Percentiles rank a stretch among this genome's conserved stretches.
Evolutionary conservation across 1,140 invertebrate species (phyloP).

Genomic region (Heliothis subflexa): DNA sequence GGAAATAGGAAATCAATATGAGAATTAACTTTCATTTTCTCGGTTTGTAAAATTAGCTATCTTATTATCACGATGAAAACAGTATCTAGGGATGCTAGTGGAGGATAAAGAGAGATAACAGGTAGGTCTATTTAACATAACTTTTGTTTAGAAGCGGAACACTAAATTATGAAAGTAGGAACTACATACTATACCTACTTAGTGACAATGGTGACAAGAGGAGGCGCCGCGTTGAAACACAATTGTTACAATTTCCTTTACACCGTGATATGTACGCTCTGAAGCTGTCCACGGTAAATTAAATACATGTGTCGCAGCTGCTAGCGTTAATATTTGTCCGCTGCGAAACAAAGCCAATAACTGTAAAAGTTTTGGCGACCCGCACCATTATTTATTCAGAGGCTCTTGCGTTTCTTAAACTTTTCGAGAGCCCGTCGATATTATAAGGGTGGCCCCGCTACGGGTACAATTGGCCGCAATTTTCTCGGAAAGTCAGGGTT

Average conservation of each 20-base stretch:
- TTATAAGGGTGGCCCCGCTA: constrained; percentile 55
- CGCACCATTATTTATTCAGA: constrained; percentile 71
- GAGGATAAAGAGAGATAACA: not conserved
- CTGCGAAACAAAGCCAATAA: constrained; percentile 69
- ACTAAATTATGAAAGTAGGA: not conserved
- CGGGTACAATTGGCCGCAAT: constrained; percentile 56
- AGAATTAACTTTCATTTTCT: constrained; percentile 26
- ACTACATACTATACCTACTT: not conserved
- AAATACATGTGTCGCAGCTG: constrained; percentile 59
- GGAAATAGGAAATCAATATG: constrained; percentile 34
- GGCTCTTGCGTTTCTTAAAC: constrained; percentile 65
- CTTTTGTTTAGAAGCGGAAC: not conserved
- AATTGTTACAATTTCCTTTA: constrained; percentile 21
- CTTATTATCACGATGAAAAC: constrained; percentile 1
- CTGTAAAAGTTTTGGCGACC: constrained; percentile 65
- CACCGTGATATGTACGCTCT: constrained; percentile 13
- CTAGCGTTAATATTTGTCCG: constrained; percentile 61
- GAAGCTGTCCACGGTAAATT: constrained; percentile 31
- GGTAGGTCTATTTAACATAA: constrained; percentile 3
- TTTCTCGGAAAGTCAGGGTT: constrained; percentile 42
- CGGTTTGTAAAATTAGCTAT: constrained; percentile 22
- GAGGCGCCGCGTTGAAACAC: not conserved
- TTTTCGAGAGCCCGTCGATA: constrained; percentile 60
- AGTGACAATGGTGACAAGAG: not conserved
- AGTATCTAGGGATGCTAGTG: not conserved